A percentile compares a stretch with the other conserved stretches of the same genome.
phyloP scores from a whole-genome alignment of 2,888 invertebrate genomes.

The Aradus depressus region DNA sequence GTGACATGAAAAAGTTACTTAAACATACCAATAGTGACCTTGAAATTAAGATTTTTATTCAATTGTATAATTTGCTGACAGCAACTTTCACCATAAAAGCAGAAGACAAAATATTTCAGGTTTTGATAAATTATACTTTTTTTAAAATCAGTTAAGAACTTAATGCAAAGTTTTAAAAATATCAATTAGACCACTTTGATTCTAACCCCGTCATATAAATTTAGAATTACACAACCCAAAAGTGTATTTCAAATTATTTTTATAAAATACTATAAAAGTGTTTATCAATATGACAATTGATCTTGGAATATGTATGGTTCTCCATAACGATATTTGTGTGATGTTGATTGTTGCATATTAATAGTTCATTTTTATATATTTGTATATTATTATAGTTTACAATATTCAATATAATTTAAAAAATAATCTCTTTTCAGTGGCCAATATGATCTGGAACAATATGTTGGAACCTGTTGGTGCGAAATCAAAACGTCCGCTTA shows the following conservation, averaged over 20 bases:
- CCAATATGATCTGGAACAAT: slow-evolving; percentile 63
- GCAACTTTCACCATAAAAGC: no score
- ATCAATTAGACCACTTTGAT: no score
- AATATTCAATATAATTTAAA: background rate
- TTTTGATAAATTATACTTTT: no score
- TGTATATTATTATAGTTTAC: background rate
- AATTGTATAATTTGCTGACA: no score
- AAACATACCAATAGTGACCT: no score
- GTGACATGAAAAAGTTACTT: no score
- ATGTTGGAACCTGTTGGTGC: slow-evolving; percentile 56
- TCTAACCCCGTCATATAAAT: no score
- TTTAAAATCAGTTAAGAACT: no score
- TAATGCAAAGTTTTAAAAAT: no score
- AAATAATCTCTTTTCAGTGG: slow-evolving; percentile 42
- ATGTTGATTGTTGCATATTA: background rate
- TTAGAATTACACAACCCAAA: background rate
- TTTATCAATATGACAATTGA: background rate
- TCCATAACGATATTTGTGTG: no score
- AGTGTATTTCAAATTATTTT: background rate
- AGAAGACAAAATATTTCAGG: no score
- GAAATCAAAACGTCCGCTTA: slow-evolving; percentile 46
- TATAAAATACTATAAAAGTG: background rate
- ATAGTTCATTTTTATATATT: background rate
- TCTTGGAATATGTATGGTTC: background rate
- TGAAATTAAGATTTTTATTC: no score